These are phyloP conservation scores for Phyllostomus hastatus DNA, from an alignment of 2,113 vertebrate species.

Conservation along the genomic window DNA sequence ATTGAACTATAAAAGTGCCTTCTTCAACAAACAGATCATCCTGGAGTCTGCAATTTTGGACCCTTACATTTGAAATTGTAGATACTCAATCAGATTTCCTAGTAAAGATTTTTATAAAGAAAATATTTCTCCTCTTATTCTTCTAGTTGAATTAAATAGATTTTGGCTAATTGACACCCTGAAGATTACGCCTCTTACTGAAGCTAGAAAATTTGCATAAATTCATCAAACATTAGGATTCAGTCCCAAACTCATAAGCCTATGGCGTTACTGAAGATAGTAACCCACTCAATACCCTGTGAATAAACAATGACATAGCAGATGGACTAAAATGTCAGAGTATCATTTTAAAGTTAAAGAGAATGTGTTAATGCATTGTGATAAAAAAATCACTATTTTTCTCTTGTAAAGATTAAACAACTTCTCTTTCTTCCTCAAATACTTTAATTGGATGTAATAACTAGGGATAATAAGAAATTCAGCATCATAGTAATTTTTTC, in stretches of 20 bases:
- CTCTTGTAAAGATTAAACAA: background rate
- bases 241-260: background rate
- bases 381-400: background rate
- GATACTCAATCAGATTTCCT: background rate
- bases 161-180: background rate
- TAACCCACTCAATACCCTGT: background rate
- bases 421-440: background rate
- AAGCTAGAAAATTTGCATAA: background rate
- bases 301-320: background rate
- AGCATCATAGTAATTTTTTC: background rate
- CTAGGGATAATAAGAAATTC: background rate
- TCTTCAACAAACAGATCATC: constrained; percentile 36
- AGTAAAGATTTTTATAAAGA: background rate
- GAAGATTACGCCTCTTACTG: background rate
- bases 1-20: constrained; percentile 44
- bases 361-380: background rate
- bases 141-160: constrained; percentile 26
- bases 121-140: background rate
- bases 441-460: background rate
- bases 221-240: background rate
- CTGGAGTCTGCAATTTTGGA: background rate
- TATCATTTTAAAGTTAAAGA: background rate
- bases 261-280: background rate
- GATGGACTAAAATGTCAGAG: background rate
- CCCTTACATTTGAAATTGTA: background rate